phyloP scores from a whole-genome alignment of 2,113 vertebrate species.

The Oostethus manadensis region DNA sequence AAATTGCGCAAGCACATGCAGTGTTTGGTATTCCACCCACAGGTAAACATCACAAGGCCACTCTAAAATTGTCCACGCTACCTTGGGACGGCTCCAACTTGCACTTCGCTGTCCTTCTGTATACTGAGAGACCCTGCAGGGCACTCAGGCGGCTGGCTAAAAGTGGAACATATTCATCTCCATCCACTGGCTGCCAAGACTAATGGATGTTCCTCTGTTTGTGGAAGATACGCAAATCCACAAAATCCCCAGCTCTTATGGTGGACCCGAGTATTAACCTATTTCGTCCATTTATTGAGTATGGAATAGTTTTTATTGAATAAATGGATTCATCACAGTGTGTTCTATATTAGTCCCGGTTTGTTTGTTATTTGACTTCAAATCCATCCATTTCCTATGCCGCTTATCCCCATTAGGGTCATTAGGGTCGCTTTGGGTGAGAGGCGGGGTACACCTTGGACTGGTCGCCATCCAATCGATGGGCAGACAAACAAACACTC shows the following conservation, averaged over 20 bases:
- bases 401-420: too few species aligned
- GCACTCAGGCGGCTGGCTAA: slow-evolving; percentile 42
- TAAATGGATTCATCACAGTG: too few species aligned
- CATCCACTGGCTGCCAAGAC: slow-evolving; percentile 47
- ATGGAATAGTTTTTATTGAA: too few species aligned
- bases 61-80: slow-evolving; percentile 25
- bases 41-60: slow-evolving; percentile 28
- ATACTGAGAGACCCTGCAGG: slow-evolving; percentile 27
- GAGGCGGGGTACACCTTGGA: too few species aligned
- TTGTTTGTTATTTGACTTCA: too few species aligned
- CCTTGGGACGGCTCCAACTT: slow-evolving; percentile 38
- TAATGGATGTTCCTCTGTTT: slow-evolving; percentile 54
- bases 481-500: too few species aligned
- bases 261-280: slow-evolving; percentile 27
- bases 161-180: slow-evolving; percentile 63
- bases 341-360: too few species aligned
- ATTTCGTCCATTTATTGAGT: slow-evolving; percentile 21
- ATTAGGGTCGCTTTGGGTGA: too few species aligned
- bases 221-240: slow-evolving; percentile 46
- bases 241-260: slow-evolving; percentile 33
- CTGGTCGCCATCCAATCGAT: too few species aligned
- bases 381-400: too few species aligned
- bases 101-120: slow-evolving; percentile 31
- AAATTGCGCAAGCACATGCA: background rate
- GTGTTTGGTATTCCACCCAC: slow-evolving; percentile 37